A percentile compares a stretch with the other conserved stretches of the same genome.
These are phyloP conservation scores for Brachirus orientalis DNA, from an alignment of 2,113 vertebrate species.

Conservation along the genomic window DNA sequence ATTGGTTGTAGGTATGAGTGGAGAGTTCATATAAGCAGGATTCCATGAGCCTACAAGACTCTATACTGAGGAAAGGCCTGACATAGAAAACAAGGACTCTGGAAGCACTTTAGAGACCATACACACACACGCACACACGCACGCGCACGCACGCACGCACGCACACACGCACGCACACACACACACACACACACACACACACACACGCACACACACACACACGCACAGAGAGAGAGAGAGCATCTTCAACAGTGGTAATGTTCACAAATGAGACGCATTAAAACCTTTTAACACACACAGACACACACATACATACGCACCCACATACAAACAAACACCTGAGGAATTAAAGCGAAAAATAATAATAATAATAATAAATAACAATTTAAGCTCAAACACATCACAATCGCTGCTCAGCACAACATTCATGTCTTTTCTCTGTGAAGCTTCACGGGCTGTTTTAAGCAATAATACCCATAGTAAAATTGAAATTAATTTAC, in stretches of 20 bases:
- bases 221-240: too few relatives aligned
- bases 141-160: slow-evolving; percentile 20
- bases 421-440: slow-evolving; percentile 1
- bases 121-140: slow-evolving; percentile 43
- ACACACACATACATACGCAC: slow-evolving; percentile 27
- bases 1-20: slow-evolving; percentile 31
- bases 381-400: slow-evolving; percentile 33
- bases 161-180: slow-evolving; percentile 21
- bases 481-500: not conserved
- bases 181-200: slow-evolving; percentile 42
- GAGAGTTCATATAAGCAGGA: slow-evolving; percentile 47
- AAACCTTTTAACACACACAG: not conserved
- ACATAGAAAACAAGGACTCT: slow-evolving; percentile 62
- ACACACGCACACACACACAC: slow-evolving; percentile 22
- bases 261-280: slow-evolving; percentile 29
- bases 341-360: slow-evolving; percentile 65
- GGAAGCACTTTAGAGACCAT: slow-evolving; percentile 75
- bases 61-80: slow-evolving; percentile 56
- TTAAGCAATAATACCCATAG: too few relatives aligned
- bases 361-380: too few relatives aligned
- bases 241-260: slow-evolving; percentile 26
- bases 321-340: slow-evolving; percentile 37
- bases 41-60: slow-evolving; percentile 63
- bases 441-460: too few relatives aligned
- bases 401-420: slow-evolving; percentile 23